A percentile compares a stretch with the other conserved stretches of the same genome.
These are phyloP conservation scores for Eunapius fragilis DNA, from an alignment of 37 sponge, comb jelly and placozoan genomes.

Conservation along the genomic window DNA sequence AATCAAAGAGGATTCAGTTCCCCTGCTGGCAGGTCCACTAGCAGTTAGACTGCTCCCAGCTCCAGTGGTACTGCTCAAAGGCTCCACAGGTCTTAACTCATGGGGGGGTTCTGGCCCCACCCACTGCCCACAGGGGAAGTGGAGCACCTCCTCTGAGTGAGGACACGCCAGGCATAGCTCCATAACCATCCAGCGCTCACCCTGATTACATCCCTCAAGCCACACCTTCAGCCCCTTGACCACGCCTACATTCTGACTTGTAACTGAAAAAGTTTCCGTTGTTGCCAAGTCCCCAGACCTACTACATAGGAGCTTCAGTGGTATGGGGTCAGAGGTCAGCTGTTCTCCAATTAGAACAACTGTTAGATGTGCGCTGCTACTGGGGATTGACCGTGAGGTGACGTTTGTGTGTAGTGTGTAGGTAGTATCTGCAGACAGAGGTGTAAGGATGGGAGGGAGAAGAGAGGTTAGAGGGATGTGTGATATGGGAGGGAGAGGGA, in stretches of 20 bases:
- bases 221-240: slow-evolving; percentile 24
- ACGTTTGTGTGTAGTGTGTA: background rate
- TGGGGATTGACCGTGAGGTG: background rate
- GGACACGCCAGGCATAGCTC: slow-evolving; percentile 16
- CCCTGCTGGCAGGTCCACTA: background rate
- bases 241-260: slow-evolving; percentile 10
- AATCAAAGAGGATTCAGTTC: background rate
- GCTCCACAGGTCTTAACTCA: background rate
- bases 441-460: no score
- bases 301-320: slow-evolving; percentile 4
- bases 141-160: slow-evolving; percentile 15
- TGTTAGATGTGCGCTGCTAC: background rate
- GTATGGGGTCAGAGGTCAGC: slow-evolving; percentile 9
- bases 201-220: background rate
- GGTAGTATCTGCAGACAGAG: background rate
- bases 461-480: no score
- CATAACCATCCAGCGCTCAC: slow-evolving; percentile 3
- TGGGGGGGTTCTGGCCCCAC: background rate
- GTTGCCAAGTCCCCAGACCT: background rate
- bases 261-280: slow-evolving; percentile 26
- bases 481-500: no score
- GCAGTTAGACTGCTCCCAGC: slow-evolving; percentile 1
- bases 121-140: slow-evolving; percentile 21
- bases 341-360: slow-evolving; percentile 10
- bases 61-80: background rate